A percentile compares a stretch with the other conserved stretches of the same genome.
These are phyloP conservation scores for Dendrolimus houi DNA, from an alignment of 2,888 invertebrate genomes.

Conservation along the genomic window DNA sequence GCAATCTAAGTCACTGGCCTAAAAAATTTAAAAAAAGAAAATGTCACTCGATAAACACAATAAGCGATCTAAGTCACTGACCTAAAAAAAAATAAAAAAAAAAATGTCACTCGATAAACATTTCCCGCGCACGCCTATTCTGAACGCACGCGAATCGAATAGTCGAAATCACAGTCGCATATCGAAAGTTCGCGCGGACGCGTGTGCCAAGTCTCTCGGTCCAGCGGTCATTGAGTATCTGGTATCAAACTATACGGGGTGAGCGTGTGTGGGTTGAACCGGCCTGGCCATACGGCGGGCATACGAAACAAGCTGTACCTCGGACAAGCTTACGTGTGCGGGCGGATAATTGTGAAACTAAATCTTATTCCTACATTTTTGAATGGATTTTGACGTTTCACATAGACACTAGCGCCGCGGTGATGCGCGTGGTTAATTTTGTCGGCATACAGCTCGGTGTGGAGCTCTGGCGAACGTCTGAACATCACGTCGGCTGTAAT, in stretches of 20 bases:
- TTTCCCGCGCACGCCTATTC: constrained; percentile 41
- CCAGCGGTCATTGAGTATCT: constrained; percentile 80
- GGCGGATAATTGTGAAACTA: constrained; percentile 7
- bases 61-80: constrained; percentile 15
- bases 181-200: constrained; percentile 49
- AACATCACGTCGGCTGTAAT: constrained; percentile 67
- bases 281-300: constrained; percentile 59
- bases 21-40: constrained; percentile 28
- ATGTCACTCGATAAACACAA: background rate
- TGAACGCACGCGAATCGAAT: constrained; percentile 3
- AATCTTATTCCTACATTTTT: background rate
- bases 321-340: constrained; percentile 1
- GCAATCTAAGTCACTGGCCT: constrained; percentile 16
- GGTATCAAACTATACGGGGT: constrained; percentile 61
- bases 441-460: constrained; percentile 17
- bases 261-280: constrained; percentile 62
- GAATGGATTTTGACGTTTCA: background rate
- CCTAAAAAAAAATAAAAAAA: constrained; percentile 25
- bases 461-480: constrained; percentile 51
- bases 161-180: constrained; percentile 21
- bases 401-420: constrained; percentile 10
- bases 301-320: constrained; percentile 60
- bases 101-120: constrained; percentile 41
- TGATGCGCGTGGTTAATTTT: background rate
- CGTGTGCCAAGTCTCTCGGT: constrained; percentile 78